Conservation (phyloP, 2,797 vertebrate genomes). For the Botia almorhae region DNA sequence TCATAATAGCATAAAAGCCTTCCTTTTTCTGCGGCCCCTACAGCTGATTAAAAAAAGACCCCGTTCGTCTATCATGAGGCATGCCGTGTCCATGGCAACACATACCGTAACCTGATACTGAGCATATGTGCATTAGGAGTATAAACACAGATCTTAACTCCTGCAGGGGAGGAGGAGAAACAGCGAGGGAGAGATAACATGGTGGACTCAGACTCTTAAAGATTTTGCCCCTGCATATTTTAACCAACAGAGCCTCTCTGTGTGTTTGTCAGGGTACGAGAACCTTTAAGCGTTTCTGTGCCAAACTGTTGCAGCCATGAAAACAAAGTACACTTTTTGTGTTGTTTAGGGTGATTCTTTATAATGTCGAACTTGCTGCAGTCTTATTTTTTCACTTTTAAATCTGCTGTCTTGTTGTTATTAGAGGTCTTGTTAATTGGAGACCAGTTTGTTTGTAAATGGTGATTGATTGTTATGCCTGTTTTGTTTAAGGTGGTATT, state of each 20-base stretch:
- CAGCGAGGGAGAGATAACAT: conserved; percentile 36
- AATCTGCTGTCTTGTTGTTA: too few relatives aligned
- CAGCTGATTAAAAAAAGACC: conserved; percentile 63
- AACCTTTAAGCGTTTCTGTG: too few relatives aligned
- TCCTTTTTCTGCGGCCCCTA: conserved; percentile 45
- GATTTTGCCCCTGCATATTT: conserved; percentile 37
- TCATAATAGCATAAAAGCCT: conserved; percentile 51
- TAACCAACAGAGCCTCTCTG: conserved; percentile 47
- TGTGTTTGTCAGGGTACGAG: conserved; percentile 1
- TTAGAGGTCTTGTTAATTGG: not conserved
- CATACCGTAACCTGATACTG: conserved; percentile 68
- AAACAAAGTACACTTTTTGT: not conserved
- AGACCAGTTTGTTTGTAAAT: not conserved
- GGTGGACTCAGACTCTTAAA: conserved; percentile 38
- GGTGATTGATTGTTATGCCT: too few relatives aligned
- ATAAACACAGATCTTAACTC: conserved; percentile 55
- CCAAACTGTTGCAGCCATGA: not conserved
- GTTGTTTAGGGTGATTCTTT: not conserved
- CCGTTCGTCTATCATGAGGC: conserved; percentile 65
- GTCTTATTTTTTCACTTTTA: not conserved
- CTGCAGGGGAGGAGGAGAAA: conserved; percentile 14
- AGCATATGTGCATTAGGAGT: conserved; percentile 68
- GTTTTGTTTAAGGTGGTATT: not conserved
- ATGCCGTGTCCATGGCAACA: conserved; percentile 66
- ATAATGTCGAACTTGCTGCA: not conserved